Evolutionary conservation across 2,797 vertebrate genomes (phyloP).

Genomic region (Decapterus maruadsi): DNA sequence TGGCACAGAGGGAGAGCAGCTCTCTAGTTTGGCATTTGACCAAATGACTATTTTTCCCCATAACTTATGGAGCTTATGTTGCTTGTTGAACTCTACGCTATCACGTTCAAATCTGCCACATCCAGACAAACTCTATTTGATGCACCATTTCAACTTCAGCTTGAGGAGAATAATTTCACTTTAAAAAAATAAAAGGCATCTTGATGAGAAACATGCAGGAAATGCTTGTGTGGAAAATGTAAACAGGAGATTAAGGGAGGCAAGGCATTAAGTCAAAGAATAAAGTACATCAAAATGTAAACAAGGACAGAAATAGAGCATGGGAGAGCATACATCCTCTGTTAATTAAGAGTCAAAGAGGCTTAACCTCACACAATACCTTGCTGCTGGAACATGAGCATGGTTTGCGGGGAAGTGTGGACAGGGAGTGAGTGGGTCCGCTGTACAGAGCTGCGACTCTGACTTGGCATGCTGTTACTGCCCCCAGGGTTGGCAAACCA

Average conservation of each 20-base stretch:
- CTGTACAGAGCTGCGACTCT: conserved; percentile 96
- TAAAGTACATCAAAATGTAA: conserved; percentile 8
- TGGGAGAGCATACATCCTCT: not conserved
- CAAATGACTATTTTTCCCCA: conserved; percentile 4
- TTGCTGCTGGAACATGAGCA: conserved; percentile 96
- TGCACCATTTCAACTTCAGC: not conserved
- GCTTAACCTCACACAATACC: conserved; percentile 78
- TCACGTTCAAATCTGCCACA: not conserved
- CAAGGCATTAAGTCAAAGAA: conserved; percentile 1
- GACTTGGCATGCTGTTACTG: conserved; percentile 97
- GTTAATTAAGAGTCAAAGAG: not conserved
- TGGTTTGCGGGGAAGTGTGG: conserved; percentile 95
- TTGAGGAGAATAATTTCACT: not conserved
- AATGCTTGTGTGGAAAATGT: not conserved
- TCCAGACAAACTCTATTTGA: conserved; percentile 8
- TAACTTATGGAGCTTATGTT: conserved; percentile 3
- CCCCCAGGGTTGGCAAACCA: conserved; percentile 97
- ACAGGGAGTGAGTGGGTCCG: conserved; percentile 96
- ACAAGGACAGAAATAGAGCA: conserved; percentile 1
- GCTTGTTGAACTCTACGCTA: not conserved
- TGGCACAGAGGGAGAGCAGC: conserved; percentile 44
- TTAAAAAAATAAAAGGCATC: not conserved
- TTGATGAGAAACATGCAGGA: not conserved
- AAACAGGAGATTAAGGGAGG: not conserved
- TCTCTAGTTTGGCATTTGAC: conserved; percentile 39